Evolutionary conservation across 2,797 vertebrate genomes (phyloP).

Genomic region (Catostomus latipinnis): DNA sequence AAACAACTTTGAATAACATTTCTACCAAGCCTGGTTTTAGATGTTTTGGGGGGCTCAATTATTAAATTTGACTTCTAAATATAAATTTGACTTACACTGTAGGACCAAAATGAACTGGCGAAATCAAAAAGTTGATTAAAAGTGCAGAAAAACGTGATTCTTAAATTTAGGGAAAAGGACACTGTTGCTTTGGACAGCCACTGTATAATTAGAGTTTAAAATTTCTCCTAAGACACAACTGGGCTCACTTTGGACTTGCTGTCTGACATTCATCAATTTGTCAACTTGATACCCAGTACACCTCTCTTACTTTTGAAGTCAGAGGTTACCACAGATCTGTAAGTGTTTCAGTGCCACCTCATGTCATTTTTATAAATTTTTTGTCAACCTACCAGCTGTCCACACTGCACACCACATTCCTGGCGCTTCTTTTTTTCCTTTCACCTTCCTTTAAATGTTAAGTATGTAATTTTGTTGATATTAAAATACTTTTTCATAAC

Average conservation of each 20-base stretch:
- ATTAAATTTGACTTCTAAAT: no score
- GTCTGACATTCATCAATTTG: slow-evolving; percentile 50
- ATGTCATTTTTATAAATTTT: not conserved
- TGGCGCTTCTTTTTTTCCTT: not conserved
- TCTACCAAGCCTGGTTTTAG: no score
- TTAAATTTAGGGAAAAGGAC: no score
- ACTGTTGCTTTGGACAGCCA: slow-evolving; percentile 40
- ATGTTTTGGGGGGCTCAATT: no score
- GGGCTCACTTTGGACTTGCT: slow-evolving; percentile 23
- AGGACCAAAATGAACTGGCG: no score
- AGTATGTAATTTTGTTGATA: no score
- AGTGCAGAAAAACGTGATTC: no score
- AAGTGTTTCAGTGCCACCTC: slow-evolving; percentile 20
- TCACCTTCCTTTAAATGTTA: no score
- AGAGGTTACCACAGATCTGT: slow-evolving; percentile 38
- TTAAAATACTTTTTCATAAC: no score
- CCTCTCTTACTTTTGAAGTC: slow-evolving; percentile 36
- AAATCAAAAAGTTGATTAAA: no score
- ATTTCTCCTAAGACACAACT: slow-evolving; percentile 21
- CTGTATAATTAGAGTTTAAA: slow-evolving; percentile 37
- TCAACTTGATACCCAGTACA: slow-evolving; percentile 43
- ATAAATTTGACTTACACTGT: no score
- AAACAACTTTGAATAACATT: no score
- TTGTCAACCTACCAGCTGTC: slow-evolving; percentile 34
- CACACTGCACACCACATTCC: not conserved